Percentiles rank a stretch among this genome's conserved stretches.
These are phyloP conservation scores for Chelidonichthys spinosus DNA, from an alignment of 2,797 vertebrate genomes.

Conservation along the genomic window DNA sequence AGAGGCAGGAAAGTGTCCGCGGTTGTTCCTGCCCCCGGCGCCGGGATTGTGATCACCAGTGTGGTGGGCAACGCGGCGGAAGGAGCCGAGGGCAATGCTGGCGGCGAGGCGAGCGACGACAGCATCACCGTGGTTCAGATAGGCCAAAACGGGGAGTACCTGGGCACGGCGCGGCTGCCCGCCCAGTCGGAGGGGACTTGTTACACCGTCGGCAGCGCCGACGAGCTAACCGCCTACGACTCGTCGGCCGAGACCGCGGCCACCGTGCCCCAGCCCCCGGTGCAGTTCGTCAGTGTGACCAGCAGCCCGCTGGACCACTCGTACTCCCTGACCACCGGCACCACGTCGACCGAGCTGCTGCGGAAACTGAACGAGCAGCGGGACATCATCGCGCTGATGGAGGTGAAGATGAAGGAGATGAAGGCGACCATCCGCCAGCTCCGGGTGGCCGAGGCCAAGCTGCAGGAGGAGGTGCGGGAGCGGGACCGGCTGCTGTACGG, in stretches of 20 bases:
- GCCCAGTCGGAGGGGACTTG: constrained; percentile 82
- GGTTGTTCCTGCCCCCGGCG: constrained; percentile 55
- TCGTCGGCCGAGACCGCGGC: constrained; percentile 46
- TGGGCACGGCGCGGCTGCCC: constrained; percentile 89
- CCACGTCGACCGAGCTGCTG: constrained; percentile 94
- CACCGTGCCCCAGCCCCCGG: constrained; percentile 27
- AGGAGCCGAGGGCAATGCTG: constrained; percentile 61
- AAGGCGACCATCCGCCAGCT: constrained; percentile 95
- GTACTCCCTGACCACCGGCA: constrained; percentile 95
- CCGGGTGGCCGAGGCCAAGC: constrained; percentile 90
- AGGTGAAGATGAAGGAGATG: constrained; percentile 99
- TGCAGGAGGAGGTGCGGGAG: constrained; percentile 94
- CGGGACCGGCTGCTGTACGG: constrained; percentile 89
- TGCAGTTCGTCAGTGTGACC: constrained; percentile 77
- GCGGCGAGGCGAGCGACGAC: constrained; percentile 69
- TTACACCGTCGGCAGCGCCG: constrained; percentile 61
- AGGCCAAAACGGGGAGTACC: constrained; percentile 84
- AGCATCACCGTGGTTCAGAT: constrained; percentile 80
- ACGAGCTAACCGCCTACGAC: constrained; percentile 55
- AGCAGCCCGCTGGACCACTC: constrained; percentile 90
- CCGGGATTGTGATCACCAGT: constrained; percentile 69
- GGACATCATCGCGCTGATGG: constrained; percentile 97
- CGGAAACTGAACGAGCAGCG: constrained; percentile 96
- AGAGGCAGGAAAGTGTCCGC: constrained; percentile 81
- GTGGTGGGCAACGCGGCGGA: constrained; percentile 67